A percentile compares a stretch with the other conserved stretches of the same genome.
phyloP scores from a whole-genome alignment of 30 jellyfish, hydroid and myxozoan genomes.

The Turritopsis rubra region DNA sequence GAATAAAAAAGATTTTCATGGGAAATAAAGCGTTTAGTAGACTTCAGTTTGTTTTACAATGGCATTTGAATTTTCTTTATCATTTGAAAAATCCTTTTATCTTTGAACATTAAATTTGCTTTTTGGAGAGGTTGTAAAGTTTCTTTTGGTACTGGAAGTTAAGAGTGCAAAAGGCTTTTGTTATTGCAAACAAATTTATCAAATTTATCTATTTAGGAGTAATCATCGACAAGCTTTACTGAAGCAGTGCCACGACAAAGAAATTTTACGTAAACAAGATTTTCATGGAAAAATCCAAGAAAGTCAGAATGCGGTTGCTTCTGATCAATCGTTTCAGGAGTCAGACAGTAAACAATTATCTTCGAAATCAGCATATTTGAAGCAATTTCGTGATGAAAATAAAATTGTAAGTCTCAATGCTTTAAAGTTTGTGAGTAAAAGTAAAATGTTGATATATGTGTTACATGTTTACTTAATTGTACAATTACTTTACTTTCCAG shows the following conservation, averaged over 20 bases:
- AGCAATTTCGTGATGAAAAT: constrained; percentile 76
- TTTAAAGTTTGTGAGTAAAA: too few relatives aligned
- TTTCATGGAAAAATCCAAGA: constrained; percentile 49
- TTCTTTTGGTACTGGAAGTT: too few relatives aligned
- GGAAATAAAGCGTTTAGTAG: too few relatives aligned
- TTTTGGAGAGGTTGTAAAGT: too few relatives aligned
- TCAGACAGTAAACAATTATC: constrained; percentile 44
- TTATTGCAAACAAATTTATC: neutral
- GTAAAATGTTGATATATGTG: too few relatives aligned
- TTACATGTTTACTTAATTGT: neutral
- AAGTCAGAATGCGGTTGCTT: constrained; percentile 75
- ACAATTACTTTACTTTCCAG: constrained; percentile 7
- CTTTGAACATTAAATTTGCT: too few relatives aligned
- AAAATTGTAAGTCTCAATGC: constrained; percentile 39
- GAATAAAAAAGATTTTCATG: too few relatives aligned
- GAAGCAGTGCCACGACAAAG: constrained; percentile 47
- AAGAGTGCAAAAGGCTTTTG: neutral
- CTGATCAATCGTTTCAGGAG: constrained; percentile 46
- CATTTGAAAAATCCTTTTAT: too few relatives aligned
- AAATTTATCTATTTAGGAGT: constrained; percentile 19
- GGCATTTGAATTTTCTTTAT: too few relatives aligned
- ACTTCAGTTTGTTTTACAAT: too few relatives aligned
- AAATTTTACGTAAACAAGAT: constrained; percentile 23
- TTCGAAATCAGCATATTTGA: constrained; percentile 38
- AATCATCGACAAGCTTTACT: constrained; percentile 63